A percentile compares a stretch with the other conserved stretches of the same genome.
phyloP scores from a whole-genome alignment of 2,888 invertebrate genomes.

The Ommatoiulus sabulosus region DNA sequence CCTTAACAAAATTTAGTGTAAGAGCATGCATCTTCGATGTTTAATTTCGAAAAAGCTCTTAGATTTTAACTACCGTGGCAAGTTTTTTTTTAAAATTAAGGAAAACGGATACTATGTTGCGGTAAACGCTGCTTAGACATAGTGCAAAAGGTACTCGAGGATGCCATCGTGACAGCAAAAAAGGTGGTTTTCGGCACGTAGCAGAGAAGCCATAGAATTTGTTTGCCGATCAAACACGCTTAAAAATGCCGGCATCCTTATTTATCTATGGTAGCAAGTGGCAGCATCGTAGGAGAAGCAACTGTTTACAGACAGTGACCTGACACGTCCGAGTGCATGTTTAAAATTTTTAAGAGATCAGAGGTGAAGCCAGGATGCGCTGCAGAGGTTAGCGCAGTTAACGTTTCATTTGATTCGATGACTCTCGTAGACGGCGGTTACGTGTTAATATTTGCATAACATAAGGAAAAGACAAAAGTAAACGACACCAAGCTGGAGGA shows the following conservation, averaged over 20 bases:
- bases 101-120: neutral
- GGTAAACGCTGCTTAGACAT: neutral
- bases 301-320: conserved; percentile 11
- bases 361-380: conserved; percentile 25
- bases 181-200: conserved; percentile 24
- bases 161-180: conserved; percentile 24
- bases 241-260: neutral
- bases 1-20: too few relatives aligned
- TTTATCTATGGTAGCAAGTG: conserved; percentile 5
- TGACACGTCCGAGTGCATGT: conserved; percentile 14
- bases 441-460: conserved; percentile 19
- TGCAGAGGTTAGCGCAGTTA: conserved; percentile 27
- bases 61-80: neutral
- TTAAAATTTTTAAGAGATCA: neutral
- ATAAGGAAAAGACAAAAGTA: conserved; percentile 24
- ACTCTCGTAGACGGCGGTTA: conserved; percentile 11
- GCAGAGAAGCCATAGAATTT: neutral
- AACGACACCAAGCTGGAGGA: neutral
- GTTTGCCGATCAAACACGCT: conserved; percentile 21
- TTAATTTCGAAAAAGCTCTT: neutral
- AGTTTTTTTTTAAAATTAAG: neutral
- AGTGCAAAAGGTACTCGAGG: neutral
- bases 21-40: neutral
- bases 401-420: conserved; percentile 29
- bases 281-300: neutral